These are phyloP conservation scores for Nerophis ophidion DNA, from an alignment of 2,113 vertebrate species.

Conservation along the genomic window DNA sequence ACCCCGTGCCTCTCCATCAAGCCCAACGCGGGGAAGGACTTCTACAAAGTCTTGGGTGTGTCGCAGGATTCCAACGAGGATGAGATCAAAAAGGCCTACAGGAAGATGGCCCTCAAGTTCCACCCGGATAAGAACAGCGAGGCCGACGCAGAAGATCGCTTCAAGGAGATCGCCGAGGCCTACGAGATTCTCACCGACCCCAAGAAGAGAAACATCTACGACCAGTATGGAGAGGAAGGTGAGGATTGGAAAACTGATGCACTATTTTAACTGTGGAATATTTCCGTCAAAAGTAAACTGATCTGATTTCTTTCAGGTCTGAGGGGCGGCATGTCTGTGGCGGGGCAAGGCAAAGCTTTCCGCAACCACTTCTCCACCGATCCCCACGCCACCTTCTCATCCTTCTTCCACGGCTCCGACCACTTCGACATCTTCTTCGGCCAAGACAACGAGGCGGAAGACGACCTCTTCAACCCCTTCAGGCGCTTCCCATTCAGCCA, in stretches of 20 bases:
- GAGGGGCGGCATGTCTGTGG: constrained; percentile 80
- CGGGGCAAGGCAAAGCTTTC: constrained; percentile 79
- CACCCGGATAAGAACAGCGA: constrained; percentile 98
- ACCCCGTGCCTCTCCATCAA: constrained; percentile 60
- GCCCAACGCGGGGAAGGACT: constrained; percentile 84
- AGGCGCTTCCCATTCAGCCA: constrained; percentile 83
- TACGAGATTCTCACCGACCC: constrained; percentile 91
- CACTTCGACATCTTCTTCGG: constrained; percentile 91
- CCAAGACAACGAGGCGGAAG: constrained; percentile 81
- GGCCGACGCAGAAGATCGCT: constrained; percentile 87
- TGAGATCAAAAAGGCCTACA: constrained; percentile 95
- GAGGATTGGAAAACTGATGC: constrained; percentile 39
- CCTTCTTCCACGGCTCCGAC: constrained; percentile 60
- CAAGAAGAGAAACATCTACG: constrained; percentile 85
- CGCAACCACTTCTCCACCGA: constrained; percentile 81
- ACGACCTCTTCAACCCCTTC: constrained; percentile 87
- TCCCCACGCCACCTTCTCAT: constrained; percentile 75
- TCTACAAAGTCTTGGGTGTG: constrained; percentile 92
- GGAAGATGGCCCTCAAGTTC: constrained; percentile 95
- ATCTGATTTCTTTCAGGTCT: constrained; percentile 64
- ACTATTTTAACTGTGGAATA: too few species aligned
- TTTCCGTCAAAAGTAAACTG: background rate
- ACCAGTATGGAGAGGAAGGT: constrained; percentile 97
- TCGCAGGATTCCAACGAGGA: constrained; percentile 86
- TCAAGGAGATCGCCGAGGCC: constrained; percentile 95